Evolutionary conservation across 2,888 invertebrate genomes (phyloP), one percentile per base, ranked within the genome.

Genomic region (Laspeyria flexula): DNA sequence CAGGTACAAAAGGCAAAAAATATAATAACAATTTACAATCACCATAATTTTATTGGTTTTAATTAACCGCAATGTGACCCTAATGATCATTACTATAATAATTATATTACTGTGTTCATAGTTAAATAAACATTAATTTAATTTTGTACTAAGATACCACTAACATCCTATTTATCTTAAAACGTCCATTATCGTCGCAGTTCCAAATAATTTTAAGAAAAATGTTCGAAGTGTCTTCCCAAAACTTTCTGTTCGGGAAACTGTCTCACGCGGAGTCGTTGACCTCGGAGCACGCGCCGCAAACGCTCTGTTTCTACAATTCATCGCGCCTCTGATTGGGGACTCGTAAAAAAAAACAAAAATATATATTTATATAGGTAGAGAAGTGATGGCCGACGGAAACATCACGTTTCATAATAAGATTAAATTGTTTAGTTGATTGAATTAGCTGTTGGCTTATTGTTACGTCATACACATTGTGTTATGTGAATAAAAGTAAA

Each of bases 221-320:
- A 63, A 49, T 57, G 23, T 27, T 12, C 6, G 35, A 40, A 55
- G 52, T 54, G 48, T 62, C 54, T 62, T 68, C 63, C 63, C 56
- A 62, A 25, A 61, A 71, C 62, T 57, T 55, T 66, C 61, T 63
- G 62, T 59, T 57, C 66, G 63, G 77, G 74, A 71, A 79, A 66
- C 64, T 64, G 65, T 62, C 65, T 68, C 48, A 56, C 57, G 60
- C 55, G 66, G 62, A 81, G 74, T 79, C 83, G 65, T 66, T 63
- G 83, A 78, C 69, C 76, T 58, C 44, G 31, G 71, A 66, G 81
- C 78, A 75, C 75, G 81, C 78, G 79, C 74, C 59, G 71, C 55
- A 54, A 6, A 7, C 53, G 76, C 71, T 75, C 77, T 76, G 78
- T 82, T 83, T 79, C 80, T 77, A 76, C 80, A 70, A 81, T 80